Evolutionary conservation across 2,888 invertebrate genomes (phyloP).

Genomic region (Melangyna quadrimaculata): DNA sequence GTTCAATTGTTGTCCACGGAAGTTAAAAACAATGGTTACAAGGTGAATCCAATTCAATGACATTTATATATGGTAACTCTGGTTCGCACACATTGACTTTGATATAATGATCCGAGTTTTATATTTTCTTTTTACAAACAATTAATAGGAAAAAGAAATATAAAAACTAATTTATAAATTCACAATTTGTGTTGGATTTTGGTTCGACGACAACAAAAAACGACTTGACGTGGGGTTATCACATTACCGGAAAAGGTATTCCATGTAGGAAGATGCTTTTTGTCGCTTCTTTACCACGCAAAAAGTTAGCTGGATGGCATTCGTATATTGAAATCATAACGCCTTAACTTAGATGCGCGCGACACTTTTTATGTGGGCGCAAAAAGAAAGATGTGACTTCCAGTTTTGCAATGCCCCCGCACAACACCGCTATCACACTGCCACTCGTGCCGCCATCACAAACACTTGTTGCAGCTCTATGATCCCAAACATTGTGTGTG

Average conservation of each 20-base stretch:
- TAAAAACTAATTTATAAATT: slow-evolving; percentile 8
- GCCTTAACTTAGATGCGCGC: slow-evolving; percentile 33
- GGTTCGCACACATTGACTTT: background rate
- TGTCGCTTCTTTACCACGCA: slow-evolving; percentile 51
- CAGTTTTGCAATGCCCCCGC: background rate
- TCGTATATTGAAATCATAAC: slow-evolving; percentile 14
- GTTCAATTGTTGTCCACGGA: too few species aligned
- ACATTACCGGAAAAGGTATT: slow-evolving; percentile 33
- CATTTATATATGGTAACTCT: background rate
- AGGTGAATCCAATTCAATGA: background rate
- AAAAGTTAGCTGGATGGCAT: background rate
- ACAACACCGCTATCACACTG: too few species aligned
- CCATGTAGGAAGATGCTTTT: slow-evolving; percentile 44
- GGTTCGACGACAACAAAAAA: slow-evolving; percentile 20
- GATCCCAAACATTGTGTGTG: slow-evolving; percentile 23
- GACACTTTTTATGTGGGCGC: slow-evolving; percentile 47
- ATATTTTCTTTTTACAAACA: too few species aligned
- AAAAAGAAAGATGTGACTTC: slow-evolving; percentile 7
- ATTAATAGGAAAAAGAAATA: background rate
- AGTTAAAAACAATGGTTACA: background rate
- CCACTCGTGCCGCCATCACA: too few species aligned
- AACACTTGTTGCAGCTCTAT: slow-evolving; percentile 45
- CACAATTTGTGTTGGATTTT: slow-evolving; percentile 42
- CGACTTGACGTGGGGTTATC: slow-evolving; percentile 54
- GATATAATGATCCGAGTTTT: background rate